Evolutionary conservation across 2,888 invertebrate genomes (phyloP).

Genomic region (Lithophane leautieri): DNA sequence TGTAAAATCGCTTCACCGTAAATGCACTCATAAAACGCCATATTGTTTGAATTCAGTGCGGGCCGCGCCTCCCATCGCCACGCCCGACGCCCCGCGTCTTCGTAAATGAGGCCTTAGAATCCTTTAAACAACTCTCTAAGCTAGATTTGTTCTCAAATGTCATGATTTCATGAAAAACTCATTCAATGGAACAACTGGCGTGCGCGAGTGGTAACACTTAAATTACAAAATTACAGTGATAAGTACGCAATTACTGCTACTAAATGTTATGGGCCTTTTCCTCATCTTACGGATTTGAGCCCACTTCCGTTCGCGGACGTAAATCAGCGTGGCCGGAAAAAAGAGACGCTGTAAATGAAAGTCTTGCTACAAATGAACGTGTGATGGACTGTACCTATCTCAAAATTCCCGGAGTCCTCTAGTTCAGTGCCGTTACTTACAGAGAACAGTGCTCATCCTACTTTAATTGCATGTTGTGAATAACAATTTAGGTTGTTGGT

Average conservation of each 20-base stretch:
- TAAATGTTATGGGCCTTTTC: not conserved
- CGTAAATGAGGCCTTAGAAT: no score
- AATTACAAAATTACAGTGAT: no score
- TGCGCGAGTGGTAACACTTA: not conserved
- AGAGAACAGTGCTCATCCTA: conserved; percentile 22
- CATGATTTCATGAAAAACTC: no score
- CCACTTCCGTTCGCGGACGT: not conserved
- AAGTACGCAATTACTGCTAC: not conserved
- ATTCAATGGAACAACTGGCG: no score
- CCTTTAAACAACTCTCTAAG: no score
- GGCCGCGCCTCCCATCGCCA: no score
- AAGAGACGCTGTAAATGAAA: not conserved
- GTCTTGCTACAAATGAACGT: not conserved
- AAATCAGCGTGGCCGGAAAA: not conserved
- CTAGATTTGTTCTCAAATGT: no score
- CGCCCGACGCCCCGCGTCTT: no score
- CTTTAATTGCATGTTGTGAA: conserved; percentile 10
- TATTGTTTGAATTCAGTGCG: no score
- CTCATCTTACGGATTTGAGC: not conserved
- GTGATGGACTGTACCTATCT: conserved; percentile 14
- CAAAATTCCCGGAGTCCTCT: conserved; percentile 10
- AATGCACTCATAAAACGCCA: no score
- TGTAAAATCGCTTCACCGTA: no score
- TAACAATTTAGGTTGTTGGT: not conserved
- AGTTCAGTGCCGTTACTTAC: conserved; percentile 62